Conservation (phyloP, 1,140 invertebrate species). For the Drosophila cardini region DNA sequence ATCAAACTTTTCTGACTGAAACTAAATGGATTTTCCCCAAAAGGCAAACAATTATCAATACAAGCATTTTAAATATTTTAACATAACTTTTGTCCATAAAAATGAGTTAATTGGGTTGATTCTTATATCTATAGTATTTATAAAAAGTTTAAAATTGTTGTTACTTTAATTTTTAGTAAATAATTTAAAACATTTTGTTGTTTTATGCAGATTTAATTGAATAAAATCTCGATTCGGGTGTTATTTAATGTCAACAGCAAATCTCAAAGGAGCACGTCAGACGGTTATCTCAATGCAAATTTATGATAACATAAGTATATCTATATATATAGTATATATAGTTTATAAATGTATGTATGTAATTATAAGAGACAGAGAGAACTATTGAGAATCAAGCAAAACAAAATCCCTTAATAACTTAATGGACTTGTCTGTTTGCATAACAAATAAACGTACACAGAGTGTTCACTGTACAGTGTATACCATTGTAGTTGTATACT, state of each 20-base stretch:
- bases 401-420: constrained; percentile 82
- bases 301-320: constrained; percentile 9
- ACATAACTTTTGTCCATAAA: no score
- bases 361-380: constrained; percentile 16
- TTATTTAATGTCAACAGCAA: constrained; percentile 62
- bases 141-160: no score
- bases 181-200: neutral
- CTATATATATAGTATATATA: neutral
- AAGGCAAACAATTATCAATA: neutral
- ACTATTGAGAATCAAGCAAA: constrained; percentile 63
- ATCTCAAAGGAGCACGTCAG: constrained; percentile 1
- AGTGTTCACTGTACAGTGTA: neutral
- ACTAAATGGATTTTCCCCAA: neutral
- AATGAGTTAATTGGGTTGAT: no score
- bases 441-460: constrained; percentile 33
- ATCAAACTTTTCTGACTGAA: no score
- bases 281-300: constrained; percentile 26
- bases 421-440: constrained; percentile 76
- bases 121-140: no score
- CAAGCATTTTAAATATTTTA: no score
- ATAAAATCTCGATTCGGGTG: constrained; percentile 56
- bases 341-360: constrained; percentile 1
- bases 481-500: constrained; percentile 4
- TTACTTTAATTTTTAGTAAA: neutral
- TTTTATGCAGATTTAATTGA: constrained; percentile 75